These are phyloP conservation scores for Tokudaia muenninki DNA, from an alignment of 2,797 vertebrate species.

Conservation along the genomic window DNA sequence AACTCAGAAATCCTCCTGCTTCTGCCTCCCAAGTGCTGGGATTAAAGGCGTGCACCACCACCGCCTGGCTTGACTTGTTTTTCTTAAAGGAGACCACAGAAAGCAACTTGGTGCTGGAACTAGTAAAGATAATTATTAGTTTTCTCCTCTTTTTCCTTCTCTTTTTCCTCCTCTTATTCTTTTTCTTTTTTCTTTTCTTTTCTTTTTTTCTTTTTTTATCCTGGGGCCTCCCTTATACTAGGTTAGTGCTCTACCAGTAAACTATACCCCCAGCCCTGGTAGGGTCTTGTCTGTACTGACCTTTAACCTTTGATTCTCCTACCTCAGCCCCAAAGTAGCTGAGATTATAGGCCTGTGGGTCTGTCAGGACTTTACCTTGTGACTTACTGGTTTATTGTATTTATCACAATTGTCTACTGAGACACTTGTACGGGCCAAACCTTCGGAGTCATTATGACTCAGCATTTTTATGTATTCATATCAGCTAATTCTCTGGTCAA, in stretches of 20 bases:
- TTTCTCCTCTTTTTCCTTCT: background rate
- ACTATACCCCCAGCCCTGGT: background rate
- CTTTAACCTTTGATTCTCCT: background rate
- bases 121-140: background rate
- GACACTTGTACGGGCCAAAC: background rate
- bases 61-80: background rate
- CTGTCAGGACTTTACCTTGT: background rate
- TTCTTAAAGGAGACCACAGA: background rate
- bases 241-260: background rate
- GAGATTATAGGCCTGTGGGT: background rate
- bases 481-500: background rate
- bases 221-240: background rate
- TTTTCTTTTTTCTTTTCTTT: background rate
- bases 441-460: slow-evolving; percentile 10
- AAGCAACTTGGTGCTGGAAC: background rate
- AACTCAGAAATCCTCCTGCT: no score
- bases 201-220: background rate
- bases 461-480: background rate
- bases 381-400: background rate
- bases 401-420: background rate
- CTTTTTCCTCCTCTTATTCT: no score
- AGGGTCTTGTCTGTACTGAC: background rate
- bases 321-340: background rate
- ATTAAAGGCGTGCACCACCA: no score
- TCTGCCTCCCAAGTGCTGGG: no score